Base-by-base conservation (phyloP, 2,797 vertebrate species). In the Psittacula echo region DNA sequence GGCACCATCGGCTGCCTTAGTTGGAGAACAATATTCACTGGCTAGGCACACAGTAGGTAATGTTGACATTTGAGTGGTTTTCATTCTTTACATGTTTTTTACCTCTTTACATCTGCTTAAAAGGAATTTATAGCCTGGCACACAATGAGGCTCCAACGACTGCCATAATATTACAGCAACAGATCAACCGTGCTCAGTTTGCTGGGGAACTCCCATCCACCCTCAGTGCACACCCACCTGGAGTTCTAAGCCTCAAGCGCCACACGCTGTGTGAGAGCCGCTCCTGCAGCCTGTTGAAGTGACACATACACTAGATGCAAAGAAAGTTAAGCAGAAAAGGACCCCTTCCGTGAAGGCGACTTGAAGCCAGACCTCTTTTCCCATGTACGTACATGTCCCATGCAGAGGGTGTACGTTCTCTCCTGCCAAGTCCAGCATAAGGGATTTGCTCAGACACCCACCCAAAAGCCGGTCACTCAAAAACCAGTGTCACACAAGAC, bases 371-470 rank as follows among this genome's bases (percentile, higher is more conserved):
- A 80, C 10, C 10, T 4, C 39, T 56, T 47, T 50, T 22, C 41
- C 45, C 11, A 0, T 32, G 26, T 41, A 48, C 34, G 34, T 34
- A 34, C 34, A 34, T 34, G 34, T 34, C 34, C 34, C 34, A 34
- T 34, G 34, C 0, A 0, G 45, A 30, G 9, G 7, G 20, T 15
- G 1, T 19, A 7, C 16, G 14, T n/a, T 81, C 44, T 67, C 41
- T 75, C 39, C 64, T 66, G 18, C 14, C 23, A 13, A 29, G 16
- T 27, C 39, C 26, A n/a, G 72, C 42, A 83, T 19, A 74, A 66
- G 42, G 66, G 14, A 5, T 34, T 67, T 51, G 34, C 22, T 41
- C 27, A 45, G 64, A 16, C 20, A 21, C 20, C 4, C 47, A 20
- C 56, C 44, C 19, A 19, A 47, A 79, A 71, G 14, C n/a, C 14